These are phyloP conservation scores for Montifringilla adamsi DNA, from an alignment of 2,113 vertebrate genomes.

Conservation along the genomic window DNA sequence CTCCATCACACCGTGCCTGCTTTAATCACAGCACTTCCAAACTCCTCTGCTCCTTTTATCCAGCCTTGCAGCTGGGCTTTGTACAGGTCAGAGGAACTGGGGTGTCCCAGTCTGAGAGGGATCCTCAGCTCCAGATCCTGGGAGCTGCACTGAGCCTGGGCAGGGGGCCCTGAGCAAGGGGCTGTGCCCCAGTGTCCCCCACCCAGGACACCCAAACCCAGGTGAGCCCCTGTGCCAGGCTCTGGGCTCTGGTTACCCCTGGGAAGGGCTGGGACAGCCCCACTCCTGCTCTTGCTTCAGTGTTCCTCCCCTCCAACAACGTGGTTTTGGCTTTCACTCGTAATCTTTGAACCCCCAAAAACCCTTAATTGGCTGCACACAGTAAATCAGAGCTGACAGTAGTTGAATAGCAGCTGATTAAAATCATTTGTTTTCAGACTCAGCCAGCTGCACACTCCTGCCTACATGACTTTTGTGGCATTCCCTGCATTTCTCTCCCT, in stretches of 20 bases:
- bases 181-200: background rate
- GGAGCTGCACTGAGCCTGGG: background rate
- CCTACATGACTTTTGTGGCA: conserved; percentile 62
- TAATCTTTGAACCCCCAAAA: conserved; percentile 61
- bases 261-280: background rate
- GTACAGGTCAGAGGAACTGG: background rate
- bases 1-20: rapidly evolving
- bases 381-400: conserved; percentile 80
- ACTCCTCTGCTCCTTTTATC: background rate
- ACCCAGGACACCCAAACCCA: background rate
- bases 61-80: background rate
- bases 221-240: background rate
- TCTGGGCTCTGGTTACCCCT: background rate
- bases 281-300: background rate
- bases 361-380: conserved; percentile 57
- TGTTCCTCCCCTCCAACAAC: background rate
- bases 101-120: background rate
- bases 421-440: conserved; percentile 77
- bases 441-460: conserved; percentile 71
- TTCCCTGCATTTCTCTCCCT: conserved; percentile 34
- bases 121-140: background rate
- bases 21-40: background rate
- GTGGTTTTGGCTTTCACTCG: conserved; percentile 28
- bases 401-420: conserved; percentile 72
- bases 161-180: background rate